Evolutionary conservation across 1,140 invertebrate genomes (phyloP).

Genomic region (Acromyrmex charruanus): DNA sequence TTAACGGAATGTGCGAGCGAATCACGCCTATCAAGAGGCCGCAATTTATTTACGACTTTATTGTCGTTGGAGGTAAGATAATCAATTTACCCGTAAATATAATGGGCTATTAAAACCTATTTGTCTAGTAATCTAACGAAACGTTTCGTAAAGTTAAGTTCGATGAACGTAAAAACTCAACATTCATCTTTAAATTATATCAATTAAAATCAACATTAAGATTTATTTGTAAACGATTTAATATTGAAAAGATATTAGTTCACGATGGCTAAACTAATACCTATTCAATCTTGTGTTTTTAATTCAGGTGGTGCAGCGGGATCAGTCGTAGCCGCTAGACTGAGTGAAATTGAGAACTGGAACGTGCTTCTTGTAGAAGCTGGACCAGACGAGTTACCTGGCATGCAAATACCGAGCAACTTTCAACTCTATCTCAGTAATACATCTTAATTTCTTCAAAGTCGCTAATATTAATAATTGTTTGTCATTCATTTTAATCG

Average conservation of each 20-base stretch:
- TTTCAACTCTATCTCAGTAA: constrained; percentile 76
- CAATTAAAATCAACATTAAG: not conserved
- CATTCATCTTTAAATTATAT: not conserved
- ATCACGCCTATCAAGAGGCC: constrained; percentile 74
- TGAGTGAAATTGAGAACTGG: constrained; percentile 84
- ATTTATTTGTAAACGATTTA: not conserved
- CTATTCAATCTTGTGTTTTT: not conserved
- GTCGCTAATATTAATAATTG: not conserved
- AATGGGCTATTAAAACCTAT: not conserved
- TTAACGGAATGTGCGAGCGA: constrained; percentile 82
- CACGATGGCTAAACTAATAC: constrained; percentile 75
- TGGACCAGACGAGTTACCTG: constrained; percentile 85
- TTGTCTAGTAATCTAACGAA: not conserved
- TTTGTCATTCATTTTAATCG: not conserved
- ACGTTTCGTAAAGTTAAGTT: not conserved
- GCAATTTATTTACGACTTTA: constrained; percentile 89
- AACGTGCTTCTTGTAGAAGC: constrained; percentile 88
- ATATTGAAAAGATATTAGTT: not conserved
- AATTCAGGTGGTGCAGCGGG: constrained; percentile 83
- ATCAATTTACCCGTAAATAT: constrained; percentile 49
- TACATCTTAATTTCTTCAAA: not conserved
- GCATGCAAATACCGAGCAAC: constrained; percentile 80
- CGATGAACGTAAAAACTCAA: not conserved
- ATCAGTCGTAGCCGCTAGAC: constrained; percentile 81
- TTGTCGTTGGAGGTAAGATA: constrained; percentile 92